Base-by-base conservation (phyloP, 1,140 invertebrate genomes). In the Philopotamus ludificatus region DNA sequence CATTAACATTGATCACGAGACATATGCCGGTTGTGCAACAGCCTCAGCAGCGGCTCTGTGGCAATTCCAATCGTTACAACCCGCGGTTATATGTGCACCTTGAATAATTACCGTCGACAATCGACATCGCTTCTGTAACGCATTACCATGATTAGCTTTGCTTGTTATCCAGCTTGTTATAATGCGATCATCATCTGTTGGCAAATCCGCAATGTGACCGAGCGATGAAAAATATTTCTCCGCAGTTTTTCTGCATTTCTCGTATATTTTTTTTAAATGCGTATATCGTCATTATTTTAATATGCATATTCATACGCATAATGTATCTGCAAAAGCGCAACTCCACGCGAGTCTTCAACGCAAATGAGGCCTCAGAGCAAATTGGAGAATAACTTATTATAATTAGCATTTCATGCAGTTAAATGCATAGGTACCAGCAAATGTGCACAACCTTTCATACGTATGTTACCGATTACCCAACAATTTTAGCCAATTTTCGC, bases 361-460 rank as follows among this genome's bases (percentile, higher is more conserved):
- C 39, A 57, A 57, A 57, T 57, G 54, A 57, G 57, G 57, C 57
- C 44, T 47, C 57, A 47, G 57, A 60, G 57, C 42, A 54, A 47
- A 55, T 18, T 28, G 62, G 25, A 8, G 34, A 54, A 47, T 42
- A 44, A 23, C 50, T 34, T 23, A 41, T 50, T 15, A 50, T 68
- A 68, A 68, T 65, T 47, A 65, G 57, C 25, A 60, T 68, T 51
- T 65, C 67, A 68, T 65, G 67, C 67, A 68, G 57, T n/a, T 68
- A 68, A 68, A 51, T 49, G 67, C 47, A 23, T 47, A 47, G 20
- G 10, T 42, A 25, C 26, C 25, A 23, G 55, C 54, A 49, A 58
- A 58, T 47, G 45, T 68, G 58, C 55, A 59, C 67, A 65, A 57
- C 47, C 67, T 68, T 68, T 65, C 54, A 65, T 63, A 61, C 67